Base-by-base conservation (phyloP, 2,113 vertebrate species). In the Pedetes capensis region DNA sequence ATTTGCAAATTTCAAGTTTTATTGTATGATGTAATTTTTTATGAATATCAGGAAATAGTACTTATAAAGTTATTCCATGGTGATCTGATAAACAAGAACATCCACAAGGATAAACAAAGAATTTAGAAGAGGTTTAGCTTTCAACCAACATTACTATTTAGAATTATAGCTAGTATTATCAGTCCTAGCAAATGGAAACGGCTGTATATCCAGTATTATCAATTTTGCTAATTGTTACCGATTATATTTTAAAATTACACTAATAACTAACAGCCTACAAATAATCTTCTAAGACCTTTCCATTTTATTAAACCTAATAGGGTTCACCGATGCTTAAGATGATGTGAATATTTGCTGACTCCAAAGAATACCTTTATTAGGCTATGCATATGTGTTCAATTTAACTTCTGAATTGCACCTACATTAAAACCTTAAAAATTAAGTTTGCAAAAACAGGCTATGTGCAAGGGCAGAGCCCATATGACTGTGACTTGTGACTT, bases 241-340 rank as follows among this genome's bases (percentile, higher is more conserved):
- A 53, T 92, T 91, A 53, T 34, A 92, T 92, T 79, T 96, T 49
- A 6, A 95, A 96, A 96, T 96, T 88, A 80, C 57, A 95, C 93
- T 97, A 89, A 95, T 97, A 97, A 97, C 87, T 89, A 96, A 84
- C 32, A 71, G 51, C 95, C 97, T 97, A 96, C 97, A 98, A 98
- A 97, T 98, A 97, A 96, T 92, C 74, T 82, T 66, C 66, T 1
- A 94, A 97, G 88, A 72, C 61, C 85, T 96, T 97, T 87, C 47
- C 74, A 55, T 93, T 96, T 96, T 95, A 96, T 96, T 87, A 75
- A 2, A 85, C 71, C 76, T 5, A 96, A 96, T 97, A 96, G 95
- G 87, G 51, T 94, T 97, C 95, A 82, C 18, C 57, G 90, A 49
- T 96, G 95, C 90, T 97, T 83, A 92, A 81, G 83, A 89, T 87